These are phyloP conservation scores for Gymnarchus niloticus DNA, from an alignment of 2,113 vertebrate species.

Conservation along the genomic window DNA sequence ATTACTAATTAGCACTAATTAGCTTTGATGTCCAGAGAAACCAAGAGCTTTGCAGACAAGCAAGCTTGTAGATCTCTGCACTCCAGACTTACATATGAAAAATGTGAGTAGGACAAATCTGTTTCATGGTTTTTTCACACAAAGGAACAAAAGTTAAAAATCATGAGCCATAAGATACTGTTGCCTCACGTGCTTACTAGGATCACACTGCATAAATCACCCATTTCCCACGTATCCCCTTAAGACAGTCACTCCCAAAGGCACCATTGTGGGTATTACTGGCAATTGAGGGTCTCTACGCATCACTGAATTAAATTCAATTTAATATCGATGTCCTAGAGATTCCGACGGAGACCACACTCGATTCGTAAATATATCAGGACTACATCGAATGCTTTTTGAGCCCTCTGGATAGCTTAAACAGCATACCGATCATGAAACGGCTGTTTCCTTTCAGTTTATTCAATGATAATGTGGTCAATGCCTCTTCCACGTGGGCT, in stretches of 20 bases:
- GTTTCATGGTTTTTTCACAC: too few relatives aligned
- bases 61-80: constrained; percentile 48
- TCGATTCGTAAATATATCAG: too few relatives aligned
- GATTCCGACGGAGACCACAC: not conserved
- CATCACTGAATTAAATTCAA: not conserved
- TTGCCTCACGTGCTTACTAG: not conserved
- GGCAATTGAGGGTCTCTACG: not conserved
- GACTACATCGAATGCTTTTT: too few relatives aligned
- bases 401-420: too few relatives aligned
- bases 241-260: constrained; percentile 22
- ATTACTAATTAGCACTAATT: not conserved
- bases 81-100: constrained; percentile 44
- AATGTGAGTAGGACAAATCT: constrained; percentile 25
- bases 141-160: too few relatives aligned
- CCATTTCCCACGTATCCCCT: constrained; percentile 39
- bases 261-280: constrained; percentile 28
- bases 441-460: too few relatives aligned
- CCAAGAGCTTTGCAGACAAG: constrained; percentile 39
- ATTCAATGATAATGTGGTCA: not conserved
- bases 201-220: constrained; percentile 24
- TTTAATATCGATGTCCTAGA: not conserved
- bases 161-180: not conserved
- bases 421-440: not conserved
- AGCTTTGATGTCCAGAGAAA: constrained; percentile 37
- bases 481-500: not conserved